Evolutionary conservation across 2,113 vertebrate species (phyloP).

Genomic region (Delphinapterus leucas): DNA sequence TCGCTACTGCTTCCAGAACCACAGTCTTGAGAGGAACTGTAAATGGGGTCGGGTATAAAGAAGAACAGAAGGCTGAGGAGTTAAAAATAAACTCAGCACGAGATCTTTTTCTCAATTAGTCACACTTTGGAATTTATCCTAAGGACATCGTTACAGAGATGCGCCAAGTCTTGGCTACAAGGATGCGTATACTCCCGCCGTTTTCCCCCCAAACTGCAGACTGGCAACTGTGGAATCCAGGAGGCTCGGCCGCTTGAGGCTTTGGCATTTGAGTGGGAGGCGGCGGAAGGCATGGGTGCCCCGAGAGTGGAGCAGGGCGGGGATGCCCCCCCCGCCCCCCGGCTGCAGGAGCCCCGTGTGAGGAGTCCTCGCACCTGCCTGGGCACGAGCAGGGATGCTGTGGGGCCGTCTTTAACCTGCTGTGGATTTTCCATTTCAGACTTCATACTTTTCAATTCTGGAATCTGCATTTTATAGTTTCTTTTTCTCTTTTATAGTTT

Average conservation of each 20-base stretch:
- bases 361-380: fast-evolving
- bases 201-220: background rate
- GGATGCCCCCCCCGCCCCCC: background rate
- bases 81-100: background rate
- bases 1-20: background rate
- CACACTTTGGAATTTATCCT: background rate
- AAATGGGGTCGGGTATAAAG: too few relatives aligned
- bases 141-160: background rate
- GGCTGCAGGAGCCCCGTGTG: fast-evolving
- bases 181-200: fast-evolving
- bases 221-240: fast-evolving
- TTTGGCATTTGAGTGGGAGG: background rate
- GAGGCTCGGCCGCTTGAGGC: fast-evolving
- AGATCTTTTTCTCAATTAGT: background rate
- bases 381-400: too few relatives aligned
- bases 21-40: background rate
- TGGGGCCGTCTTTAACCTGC: background rate
- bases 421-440: background rate
- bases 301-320: background rate
- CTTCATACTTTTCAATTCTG: background rate
- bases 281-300: background rate
- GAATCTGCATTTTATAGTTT: background rate
- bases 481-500: background rate
- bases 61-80: background rate
- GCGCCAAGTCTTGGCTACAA: background rate